A percentile compares a stretch with the other conserved stretches of the same genome.
phyloP scores from a whole-genome alignment of 2,888 invertebrate species.

The Neoitamus cyanurus region DNA sequence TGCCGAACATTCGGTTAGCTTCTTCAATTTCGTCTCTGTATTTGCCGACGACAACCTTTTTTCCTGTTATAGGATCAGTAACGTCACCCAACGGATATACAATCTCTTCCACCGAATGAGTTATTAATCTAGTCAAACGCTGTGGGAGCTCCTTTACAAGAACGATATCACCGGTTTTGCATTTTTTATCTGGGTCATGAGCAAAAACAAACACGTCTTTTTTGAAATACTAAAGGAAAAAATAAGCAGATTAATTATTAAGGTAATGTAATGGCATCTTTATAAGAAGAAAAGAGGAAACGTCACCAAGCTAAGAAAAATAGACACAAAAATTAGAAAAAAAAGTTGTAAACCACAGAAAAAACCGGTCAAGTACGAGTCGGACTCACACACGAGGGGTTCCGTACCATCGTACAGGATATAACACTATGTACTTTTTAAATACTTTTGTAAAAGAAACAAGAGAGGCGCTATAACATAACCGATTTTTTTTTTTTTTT shows the following conservation, averaged over 20 bases:
- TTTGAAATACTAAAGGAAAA: constrained; percentile 78
- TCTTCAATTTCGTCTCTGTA: constrained; percentile 82
- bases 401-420: too few species aligned
- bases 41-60: constrained; percentile 77
- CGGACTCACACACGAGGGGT: too few species aligned
- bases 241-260: neutral
- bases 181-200: constrained; percentile 79
- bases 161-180: constrained; percentile 86
- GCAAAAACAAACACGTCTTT: constrained; percentile 80
- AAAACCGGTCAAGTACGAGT: too few species aligned
- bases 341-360: too few species aligned
- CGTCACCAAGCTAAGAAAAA: too few species aligned
- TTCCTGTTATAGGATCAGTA: constrained; percentile 86
- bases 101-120: constrained; percentile 82
- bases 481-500: too few species aligned
- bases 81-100: constrained; percentile 86
- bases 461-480: too few species aligned
- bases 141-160: constrained; percentile 79
- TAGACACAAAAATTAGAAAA: too few species aligned
- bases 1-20: constrained; percentile 76
- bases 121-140: constrained; percentile 79
- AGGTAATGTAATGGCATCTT: too few species aligned
- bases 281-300: too few species aligned
- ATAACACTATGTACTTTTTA: too few species aligned
- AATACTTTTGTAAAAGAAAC: too few species aligned